Evolutionary conservation across 2,797 vertebrate genomes (phyloP).

Genomic region (Champsocephalus gunnari): DNA sequence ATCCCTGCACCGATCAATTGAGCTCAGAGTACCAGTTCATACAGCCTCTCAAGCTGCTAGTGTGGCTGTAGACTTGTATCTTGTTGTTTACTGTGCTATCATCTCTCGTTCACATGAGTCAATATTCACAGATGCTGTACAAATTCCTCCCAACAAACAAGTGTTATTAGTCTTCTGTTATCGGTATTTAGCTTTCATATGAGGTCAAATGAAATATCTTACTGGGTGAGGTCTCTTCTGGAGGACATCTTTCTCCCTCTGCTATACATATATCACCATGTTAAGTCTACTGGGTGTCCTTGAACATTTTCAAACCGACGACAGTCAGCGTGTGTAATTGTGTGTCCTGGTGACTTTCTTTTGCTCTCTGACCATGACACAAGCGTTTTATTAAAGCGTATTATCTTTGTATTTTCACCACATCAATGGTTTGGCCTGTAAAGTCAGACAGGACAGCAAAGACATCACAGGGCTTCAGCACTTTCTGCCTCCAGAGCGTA

Average conservation of each 20-base stretch:
- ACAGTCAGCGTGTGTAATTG: not conserved
- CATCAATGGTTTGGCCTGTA: not conserved
- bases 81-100: not conserved
- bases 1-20: too few species aligned
- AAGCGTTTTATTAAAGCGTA: not conserved
- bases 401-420: not conserved
- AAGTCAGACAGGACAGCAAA: constrained; percentile 16
- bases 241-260: not conserved
- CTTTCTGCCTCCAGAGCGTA: constrained; percentile 1
- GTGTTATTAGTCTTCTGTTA: not conserved
- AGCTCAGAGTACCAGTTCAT: too few species aligned
- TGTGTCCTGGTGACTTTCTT: not conserved
- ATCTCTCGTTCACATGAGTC: not conserved
- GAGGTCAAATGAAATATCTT: not conserved
- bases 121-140: not conserved
- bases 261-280: not conserved
- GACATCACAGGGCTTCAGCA: not conserved
- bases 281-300: not conserved
- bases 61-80: not conserved
- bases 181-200: not conserved
- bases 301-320: not conserved
- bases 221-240: not conserved
- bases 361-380: not conserved
- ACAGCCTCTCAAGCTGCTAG: not conserved
- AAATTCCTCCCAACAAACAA: constrained; percentile 4